Evolutionary conservation across 1,140 invertebrate species (phyloP), one percentile per base, ranked within the genome.

Genomic region (Drosophila suzukii): DNA sequence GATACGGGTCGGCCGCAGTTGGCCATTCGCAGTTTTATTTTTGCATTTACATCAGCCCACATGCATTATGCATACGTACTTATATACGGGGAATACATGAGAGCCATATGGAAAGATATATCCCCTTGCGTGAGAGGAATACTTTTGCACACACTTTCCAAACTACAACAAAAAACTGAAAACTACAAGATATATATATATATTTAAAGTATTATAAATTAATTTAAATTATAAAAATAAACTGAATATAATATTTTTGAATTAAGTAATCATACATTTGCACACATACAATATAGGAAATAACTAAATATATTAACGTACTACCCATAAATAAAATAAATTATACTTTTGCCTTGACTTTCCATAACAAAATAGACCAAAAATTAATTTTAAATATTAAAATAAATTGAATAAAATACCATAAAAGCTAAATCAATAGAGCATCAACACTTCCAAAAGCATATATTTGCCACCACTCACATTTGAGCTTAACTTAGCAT

Each of bases 21-120:
- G 81, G 77, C 81, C 80, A 81, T 74, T 74, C 81, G 81, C 81
- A 85, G 73, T 84, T 85, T 85, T 88, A 86, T 88, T 86, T 57
- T 88, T 79, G 82, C 82, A 86, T 86, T 88, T 82, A 88, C 82
- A 86, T 82, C 67, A 71, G 75, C 82, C 83, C 82, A 86, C 82
- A 86, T 86, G 83, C 83, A 88, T 86, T 68, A 86, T 86, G 83
- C 78, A 86, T 81, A 72, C 57, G 50, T 39, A 51, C 46, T 38
- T 47, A 27, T 55, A 15, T 46, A 17, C 34, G 10, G 13, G 13
- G 8, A 11, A 30, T 38, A 46, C 6, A 73, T 73, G 67, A 51
- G 58, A 59, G 63, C 27, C 30, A 36, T 27, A 43, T 55, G 13
- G 8, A 15, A 8, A 30, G 12, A 32, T 12, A 10, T 57, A 36